Conservation (phyloP, 2,888 invertebrate genomes). For the Syrphus vitripennis region DNA sequence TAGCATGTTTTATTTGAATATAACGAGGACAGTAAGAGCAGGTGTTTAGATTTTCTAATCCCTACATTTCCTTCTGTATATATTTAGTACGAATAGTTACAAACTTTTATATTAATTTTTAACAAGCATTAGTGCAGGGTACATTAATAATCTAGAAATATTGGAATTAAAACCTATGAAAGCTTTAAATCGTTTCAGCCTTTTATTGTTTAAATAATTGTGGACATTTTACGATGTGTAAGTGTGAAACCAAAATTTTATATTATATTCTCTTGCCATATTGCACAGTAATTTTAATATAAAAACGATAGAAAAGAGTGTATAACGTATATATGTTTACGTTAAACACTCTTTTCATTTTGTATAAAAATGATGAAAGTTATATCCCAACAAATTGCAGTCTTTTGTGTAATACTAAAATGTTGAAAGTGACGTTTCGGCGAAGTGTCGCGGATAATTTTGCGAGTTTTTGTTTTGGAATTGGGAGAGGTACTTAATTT, state of each 20-base stretch:
- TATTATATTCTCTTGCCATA: background rate
- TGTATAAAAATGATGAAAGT: background rate
- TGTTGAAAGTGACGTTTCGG: background rate
- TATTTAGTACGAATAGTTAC: background rate
- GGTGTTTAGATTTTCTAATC: background rate
- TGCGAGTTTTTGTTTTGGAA: background rate
- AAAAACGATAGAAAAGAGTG: no score
- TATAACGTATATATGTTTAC: no score
- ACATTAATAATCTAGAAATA: background rate
- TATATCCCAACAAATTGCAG: conserved; percentile 17
- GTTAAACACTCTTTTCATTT: background rate
- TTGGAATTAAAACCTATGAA: conserved; percentile 18
- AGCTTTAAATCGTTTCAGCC: background rate
- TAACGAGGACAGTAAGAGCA: background rate
- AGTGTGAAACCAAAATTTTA: background rate
- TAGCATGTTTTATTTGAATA: background rate
- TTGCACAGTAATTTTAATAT: background rate
- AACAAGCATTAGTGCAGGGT: background rate
- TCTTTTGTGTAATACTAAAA: background rate
- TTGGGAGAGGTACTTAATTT: background rate
- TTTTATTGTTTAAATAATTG: background rate
- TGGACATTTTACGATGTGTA: background rate
- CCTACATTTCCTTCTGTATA: background rate
- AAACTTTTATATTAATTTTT: background rate
- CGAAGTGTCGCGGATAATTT: background rate